Evolutionary conservation across 2,113 vertebrate genomes (phyloP).

Genomic region (Trogon surrucura): DNA sequence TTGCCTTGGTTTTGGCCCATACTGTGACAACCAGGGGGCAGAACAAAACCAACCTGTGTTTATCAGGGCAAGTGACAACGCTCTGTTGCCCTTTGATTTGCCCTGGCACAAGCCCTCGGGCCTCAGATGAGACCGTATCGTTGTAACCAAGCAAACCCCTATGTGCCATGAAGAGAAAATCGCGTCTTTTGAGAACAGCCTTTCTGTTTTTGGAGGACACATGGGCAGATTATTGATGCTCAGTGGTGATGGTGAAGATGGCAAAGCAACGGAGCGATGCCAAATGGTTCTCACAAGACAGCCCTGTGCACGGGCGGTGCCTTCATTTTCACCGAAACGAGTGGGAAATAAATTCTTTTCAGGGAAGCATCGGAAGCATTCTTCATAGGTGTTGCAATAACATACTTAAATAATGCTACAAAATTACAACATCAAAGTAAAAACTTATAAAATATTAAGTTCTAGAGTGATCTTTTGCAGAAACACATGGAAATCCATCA

Average conservation of each 20-base stretch:
- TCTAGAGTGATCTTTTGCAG: conserved; percentile 18
- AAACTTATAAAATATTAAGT: conserved; percentile 35
- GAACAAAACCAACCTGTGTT: not conserved
- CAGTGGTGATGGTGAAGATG: rapidly evolving
- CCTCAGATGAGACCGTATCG: not conserved
- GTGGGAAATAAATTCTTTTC: not conserved
- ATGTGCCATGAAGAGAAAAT: not conserved
- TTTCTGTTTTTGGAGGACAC: not conserved
- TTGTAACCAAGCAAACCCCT: not conserved
- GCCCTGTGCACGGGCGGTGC: rapidly evolving
- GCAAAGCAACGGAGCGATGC: not conserved
- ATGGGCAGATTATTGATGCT: not conserved
- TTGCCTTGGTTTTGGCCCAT: not conserved
- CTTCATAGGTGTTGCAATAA: conserved; percentile 16
- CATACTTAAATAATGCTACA: not conserved
- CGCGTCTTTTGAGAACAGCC: not conserved
- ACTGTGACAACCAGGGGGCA: not conserved
- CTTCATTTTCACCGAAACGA: not conserved
- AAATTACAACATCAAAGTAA: conserved; percentile 12
- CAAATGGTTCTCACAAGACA: not conserved
- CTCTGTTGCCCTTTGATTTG: not conserved
- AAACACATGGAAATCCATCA: not conserved
- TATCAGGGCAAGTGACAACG: not conserved
- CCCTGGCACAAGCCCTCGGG: not conserved
- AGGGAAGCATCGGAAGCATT: not conserved